Conservation (phyloP, 2,888 invertebrate genomes). For the Lepidocyrtinus sp. region DNA sequence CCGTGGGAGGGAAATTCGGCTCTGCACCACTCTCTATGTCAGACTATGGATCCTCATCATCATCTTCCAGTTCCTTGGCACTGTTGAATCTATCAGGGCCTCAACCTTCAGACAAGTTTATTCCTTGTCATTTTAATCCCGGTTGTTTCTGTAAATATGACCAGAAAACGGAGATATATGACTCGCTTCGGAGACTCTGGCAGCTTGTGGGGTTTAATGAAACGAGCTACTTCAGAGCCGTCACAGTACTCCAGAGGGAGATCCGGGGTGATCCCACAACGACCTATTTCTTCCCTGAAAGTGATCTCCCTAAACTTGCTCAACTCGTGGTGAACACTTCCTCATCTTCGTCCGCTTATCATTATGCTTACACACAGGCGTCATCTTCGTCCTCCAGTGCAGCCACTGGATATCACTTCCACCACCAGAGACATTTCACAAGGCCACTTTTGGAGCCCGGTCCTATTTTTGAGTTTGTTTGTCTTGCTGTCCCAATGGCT, state of each 20-base stretch:
- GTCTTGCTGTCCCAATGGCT: slow-evolving; percentile 67
- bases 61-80: slow-evolving; percentile 17
- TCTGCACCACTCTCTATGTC: slow-evolving; percentile 26
- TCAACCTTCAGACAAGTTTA: slow-evolving; percentile 67
- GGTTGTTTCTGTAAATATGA: slow-evolving; percentile 69
- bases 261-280: slow-evolving; percentile 65
- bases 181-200: slow-evolving; percentile 66
- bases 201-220: slow-evolving; percentile 66
- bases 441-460: slow-evolving; percentile 60
- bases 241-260: slow-evolving; percentile 57
- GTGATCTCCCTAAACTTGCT: slow-evolving; percentile 61
- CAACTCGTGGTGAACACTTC: slow-evolving; percentile 63
- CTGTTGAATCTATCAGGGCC: slow-evolving; percentile 53
- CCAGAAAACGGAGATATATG: slow-evolving; percentile 69
- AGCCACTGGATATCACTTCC: not conserved
- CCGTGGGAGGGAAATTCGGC: slow-evolving; percentile 41
- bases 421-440: not conserved
- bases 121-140: slow-evolving; percentile 68
- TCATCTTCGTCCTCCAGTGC: slow-evolving; percentile 25
- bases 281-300: slow-evolving; percentile 64
- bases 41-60: slow-evolving; percentile 29
- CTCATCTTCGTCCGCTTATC: slow-evolving; percentile 28
- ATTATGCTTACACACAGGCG: slow-evolving; percentile 4
- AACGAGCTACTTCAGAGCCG: slow-evolving; percentile 63
- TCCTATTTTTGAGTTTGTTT: slow-evolving; percentile 68